A percentile compares a stretch with the other conserved stretches of the same genome.
phyloP scores from a whole-genome alignment of 1,140 invertebrate genomes.

The Spodoptera litura region DNA sequence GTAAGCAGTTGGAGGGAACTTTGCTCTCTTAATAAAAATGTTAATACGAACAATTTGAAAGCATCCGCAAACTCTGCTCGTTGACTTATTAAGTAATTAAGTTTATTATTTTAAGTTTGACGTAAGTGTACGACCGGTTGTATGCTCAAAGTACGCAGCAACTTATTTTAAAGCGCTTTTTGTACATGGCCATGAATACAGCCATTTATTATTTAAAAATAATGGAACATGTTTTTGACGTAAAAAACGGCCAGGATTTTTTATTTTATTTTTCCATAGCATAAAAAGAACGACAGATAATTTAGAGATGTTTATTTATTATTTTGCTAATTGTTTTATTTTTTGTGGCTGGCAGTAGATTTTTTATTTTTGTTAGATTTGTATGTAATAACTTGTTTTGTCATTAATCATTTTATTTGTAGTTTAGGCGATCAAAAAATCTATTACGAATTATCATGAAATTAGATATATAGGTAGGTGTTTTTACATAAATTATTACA shows the following conservation, averaged over 20 bases:
- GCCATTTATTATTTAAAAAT: slow-evolving; percentile 16
- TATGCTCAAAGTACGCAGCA: slow-evolving; percentile 10
- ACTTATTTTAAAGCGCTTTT: slow-evolving; percentile 2
- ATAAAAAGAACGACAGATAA: background rate
- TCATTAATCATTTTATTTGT: too few species aligned
- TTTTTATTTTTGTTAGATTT: background rate
- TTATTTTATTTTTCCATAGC: too few species aligned
- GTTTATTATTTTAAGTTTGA: slow-evolving; percentile 7
- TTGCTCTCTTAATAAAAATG: background rate
- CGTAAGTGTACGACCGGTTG: background rate
- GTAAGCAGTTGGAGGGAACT: background rate
- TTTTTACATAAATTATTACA: too few species aligned
- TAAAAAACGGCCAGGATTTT: slow-evolving; percentile 1
- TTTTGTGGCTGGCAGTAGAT: background rate
- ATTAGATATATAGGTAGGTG: too few species aligned
- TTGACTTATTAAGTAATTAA: slow-evolving; percentile 13
- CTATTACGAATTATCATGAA: too few species aligned
- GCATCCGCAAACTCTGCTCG: background rate
- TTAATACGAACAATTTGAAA: background rate
- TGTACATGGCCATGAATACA: background rate
- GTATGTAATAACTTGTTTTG: too few species aligned
- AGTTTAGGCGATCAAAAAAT: too few species aligned
- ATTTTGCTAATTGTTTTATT: background rate
- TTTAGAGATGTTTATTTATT: background rate
- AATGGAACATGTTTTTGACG: slow-evolving; percentile 2